A percentile compares a stretch with the other conserved stretches of the same genome.
Conservation (phyloP, 1,140 invertebrate genomes). For the Drosophila persimilis region DNA sequence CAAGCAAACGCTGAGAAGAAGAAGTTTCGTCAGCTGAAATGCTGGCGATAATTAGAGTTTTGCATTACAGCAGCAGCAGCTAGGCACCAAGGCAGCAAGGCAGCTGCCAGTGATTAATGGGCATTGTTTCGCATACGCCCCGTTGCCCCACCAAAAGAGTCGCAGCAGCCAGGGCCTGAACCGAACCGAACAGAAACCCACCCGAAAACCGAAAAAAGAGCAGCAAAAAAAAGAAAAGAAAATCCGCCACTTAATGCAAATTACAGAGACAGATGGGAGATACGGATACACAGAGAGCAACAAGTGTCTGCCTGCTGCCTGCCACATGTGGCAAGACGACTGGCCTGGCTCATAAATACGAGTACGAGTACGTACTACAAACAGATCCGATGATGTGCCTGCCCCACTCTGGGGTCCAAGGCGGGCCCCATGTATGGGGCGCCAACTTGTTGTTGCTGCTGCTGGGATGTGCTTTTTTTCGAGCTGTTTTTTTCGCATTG, state of each 20-base stretch:
- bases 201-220: constrained; percentile 10
- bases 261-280: constrained; percentile 56
- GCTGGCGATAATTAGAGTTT: constrained; percentile 71
- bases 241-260: constrained; percentile 72
- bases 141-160: constrained; percentile 30
- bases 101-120: constrained; percentile 63
- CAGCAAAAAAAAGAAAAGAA: constrained; percentile 45
- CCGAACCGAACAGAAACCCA: neutral
- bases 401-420: constrained; percentile 21
- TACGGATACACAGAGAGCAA: constrained; percentile 28
- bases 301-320: constrained; percentile 45
- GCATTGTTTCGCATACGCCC: constrained; percentile 69
- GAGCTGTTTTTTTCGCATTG: constrained; percentile 36
- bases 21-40: constrained; percentile 67
- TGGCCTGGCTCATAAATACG: constrained; percentile 61
- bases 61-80: constrained; percentile 29
- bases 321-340: constrained; percentile 60
- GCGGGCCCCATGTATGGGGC: constrained; percentile 58
- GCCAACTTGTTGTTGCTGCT: constrained; percentile 19
- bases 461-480: constrained; percentile 18
- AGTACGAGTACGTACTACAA: too few species aligned
- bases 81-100: neutral
- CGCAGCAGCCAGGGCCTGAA: constrained; percentile 1
- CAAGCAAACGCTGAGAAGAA: constrained; percentile 3
- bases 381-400: neutral